These are phyloP conservation scores for Halisarca cf. caerulea DNA, from an alignment of 37 sponge, comb jelly and placozoan species.

Conservation along the genomic window DNA sequence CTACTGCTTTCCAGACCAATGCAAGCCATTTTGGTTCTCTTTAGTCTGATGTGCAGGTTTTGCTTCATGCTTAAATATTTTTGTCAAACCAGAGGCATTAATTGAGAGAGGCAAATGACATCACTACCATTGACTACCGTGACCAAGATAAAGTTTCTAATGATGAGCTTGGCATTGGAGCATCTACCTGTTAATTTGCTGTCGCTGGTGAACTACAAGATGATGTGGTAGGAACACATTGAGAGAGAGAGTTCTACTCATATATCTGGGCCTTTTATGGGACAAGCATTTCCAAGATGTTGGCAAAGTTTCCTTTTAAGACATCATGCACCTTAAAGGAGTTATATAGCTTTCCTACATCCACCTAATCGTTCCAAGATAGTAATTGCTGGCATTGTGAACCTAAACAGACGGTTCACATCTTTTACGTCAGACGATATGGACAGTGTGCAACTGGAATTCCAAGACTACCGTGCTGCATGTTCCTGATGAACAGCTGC, in stretches of 20 bases:
- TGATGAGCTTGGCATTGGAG: constrained; percentile 31
- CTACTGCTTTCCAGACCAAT: constrained; percentile 9
- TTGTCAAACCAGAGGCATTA: background rate
- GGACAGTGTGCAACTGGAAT: constrained; percentile 8
- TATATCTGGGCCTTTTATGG: constrained; percentile 34
- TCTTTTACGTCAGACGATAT: constrained; percentile 19
- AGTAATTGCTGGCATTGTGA: background rate
- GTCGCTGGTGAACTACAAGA: constrained; percentile 19
- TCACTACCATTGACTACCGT: too few species aligned
- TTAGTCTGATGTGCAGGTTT: background rate
- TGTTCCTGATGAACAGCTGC: constrained; percentile 22
- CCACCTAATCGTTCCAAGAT: background rate
- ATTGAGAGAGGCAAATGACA: background rate
- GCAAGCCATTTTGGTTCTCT: background rate
- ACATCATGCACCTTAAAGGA: background rate
- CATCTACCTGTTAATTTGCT: constrained; percentile 3
- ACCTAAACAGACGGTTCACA: constrained; percentile 1
- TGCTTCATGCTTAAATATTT: background rate
- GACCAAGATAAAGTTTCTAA: background rate
- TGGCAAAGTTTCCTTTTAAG: constrained; percentile 43
- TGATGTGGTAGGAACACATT: constrained; percentile 14
- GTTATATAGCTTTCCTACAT: background rate
- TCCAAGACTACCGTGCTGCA: constrained; percentile 5
- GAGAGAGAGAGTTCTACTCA: constrained; percentile 1
- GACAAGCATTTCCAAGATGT: constrained; percentile 30